Conservation (phyloP, 2,888 invertebrate genomes). For the Metallyticus violacea region DNA sequence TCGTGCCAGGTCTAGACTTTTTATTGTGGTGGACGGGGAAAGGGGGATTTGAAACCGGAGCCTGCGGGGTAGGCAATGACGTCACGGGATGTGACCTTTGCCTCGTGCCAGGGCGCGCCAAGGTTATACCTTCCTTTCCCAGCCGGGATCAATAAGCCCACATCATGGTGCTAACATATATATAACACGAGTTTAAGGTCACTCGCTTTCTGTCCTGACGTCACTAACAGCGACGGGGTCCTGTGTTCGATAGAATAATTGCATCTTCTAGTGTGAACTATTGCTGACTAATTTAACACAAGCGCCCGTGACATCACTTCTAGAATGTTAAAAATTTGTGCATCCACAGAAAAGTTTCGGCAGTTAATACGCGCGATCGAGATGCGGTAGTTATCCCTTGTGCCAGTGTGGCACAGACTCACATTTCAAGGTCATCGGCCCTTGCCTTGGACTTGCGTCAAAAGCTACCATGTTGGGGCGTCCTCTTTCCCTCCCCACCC, state of each 20-base stretch:
- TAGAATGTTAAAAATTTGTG: too few species aligned
- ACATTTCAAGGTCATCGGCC: background rate
- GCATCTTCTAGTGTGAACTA: too few species aligned
- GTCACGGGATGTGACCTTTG: conserved; percentile 25
- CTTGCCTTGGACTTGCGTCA: background rate
- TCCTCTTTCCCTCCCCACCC: too few species aligned
- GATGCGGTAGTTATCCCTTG: too few species aligned
- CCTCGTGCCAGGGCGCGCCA: background rate
- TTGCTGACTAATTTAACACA: too few species aligned
- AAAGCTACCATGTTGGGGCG: background rate
- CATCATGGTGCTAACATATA: background rate
- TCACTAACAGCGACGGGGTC: background rate
- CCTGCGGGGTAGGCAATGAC: background rate
- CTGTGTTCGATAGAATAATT: background rate
- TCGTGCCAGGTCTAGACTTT: background rate
- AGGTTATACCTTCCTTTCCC: conserved; percentile 4
- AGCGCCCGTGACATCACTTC: too few species aligned
- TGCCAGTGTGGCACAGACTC: background rate
- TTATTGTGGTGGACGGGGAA: background rate
- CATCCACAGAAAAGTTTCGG: too few species aligned
- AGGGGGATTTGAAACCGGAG: background rate
- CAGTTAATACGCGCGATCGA: too few species aligned
- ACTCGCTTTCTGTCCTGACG: background rate
- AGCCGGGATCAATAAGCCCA: conserved; percentile 20
- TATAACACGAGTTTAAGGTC: conserved; percentile 2